Evolutionary conservation across 2,113 vertebrate genomes (phyloP), one percentile per base, ranked within the genome.

Genomic region (Ornithorhynchus anatinus): DNA sequence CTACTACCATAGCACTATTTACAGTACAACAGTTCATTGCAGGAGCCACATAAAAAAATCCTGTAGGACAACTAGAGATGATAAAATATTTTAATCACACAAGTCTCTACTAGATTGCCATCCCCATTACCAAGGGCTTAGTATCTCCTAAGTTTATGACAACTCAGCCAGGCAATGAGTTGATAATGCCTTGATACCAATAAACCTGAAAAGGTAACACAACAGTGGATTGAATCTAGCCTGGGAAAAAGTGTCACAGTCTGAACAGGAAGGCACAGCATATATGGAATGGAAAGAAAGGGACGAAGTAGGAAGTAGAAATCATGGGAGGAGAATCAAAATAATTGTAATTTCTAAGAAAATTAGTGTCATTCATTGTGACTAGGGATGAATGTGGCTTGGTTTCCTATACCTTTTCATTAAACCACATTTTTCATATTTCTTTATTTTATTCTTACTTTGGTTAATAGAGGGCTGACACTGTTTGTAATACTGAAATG

Each of bases 11-110:
- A 75, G 25, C 15, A 82, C 71, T 81, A 68, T 81, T 86, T 84
- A 69, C 10, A 59, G 72, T 58, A 67, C 62, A 77, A 82, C 59
- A 76, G 67, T 80, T 74, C 82, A 82, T 39, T 29, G 32, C 37
- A 58, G 42, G 42, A 53, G 52, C 47, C 57, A 84, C 38, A 38
- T 58, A 48, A 59, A 76, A 63, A 42, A 45, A 29, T 5, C 22
- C 57, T 13, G 16, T 32, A 82, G 57, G 63, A 47, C 27, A 63
- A 68, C 37, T 13, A 37, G 44, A 45, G 5, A 43, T 1, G 57
- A 60, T 66, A 73, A 31, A 57, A 48, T 25, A 59, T 68, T 86
- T 68, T 77, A 57, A 67, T 53, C 23, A 66, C 44, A 52, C 17
- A 37, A 38, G 27, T 70, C 20, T 3, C 38, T 44, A 33, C 0